Base-by-base conservation (phyloP, 2,797 vertebrate genomes). In the Myotis pilosus region DNA sequence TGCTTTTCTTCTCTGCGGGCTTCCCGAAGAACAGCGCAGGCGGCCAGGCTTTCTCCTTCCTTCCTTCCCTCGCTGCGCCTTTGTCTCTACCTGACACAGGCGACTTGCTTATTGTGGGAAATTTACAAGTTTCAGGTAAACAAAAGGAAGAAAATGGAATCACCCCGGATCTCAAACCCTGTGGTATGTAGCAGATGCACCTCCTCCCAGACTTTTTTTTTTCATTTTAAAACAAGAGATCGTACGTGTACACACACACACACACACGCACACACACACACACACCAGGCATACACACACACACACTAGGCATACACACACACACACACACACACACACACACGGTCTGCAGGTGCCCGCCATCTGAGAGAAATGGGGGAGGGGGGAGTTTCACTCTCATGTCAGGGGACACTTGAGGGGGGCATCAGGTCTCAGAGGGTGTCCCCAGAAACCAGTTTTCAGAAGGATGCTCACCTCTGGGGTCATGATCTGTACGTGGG, bases 111-210 rank as follows among this genome's bases (percentile, higher is more conserved):
- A 2, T 3, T 13, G 28, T 33, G 28, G 85, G 60, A 69, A 93
- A 19, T 72, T 68, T 44, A 69, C 38, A 91, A n/a, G 87, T 51
- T 41, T 92, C 80, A 81, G 89, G 44, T 47, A 79, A 49, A 94
- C 92, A 78, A 60, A 84, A 78, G 72, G 49, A 55, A 76, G 36
- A 49, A n/a, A 91, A 66, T 12, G 28, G 13, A 75, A 55, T 28
- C 66, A 3, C 30, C 49, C 10, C 0, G 47, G 19, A 38, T 28
- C 62, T 8, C 76, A 22, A 20, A 62, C 68, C 1, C 69, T 0
- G 19, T 2, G 71, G 44, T n/a, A 36, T 20, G 15, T 4, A 28
- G 60, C 1, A 1, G 33, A 16, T 5, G 33, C 1, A 0, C 47
- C 41, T 72, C 38, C 20, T 72, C 19, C 38, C 33, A 44, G 66